Evolutionary conservation across 2,888 invertebrate genomes (phyloP).

Genomic region (Rhingia rostrata): DNA sequence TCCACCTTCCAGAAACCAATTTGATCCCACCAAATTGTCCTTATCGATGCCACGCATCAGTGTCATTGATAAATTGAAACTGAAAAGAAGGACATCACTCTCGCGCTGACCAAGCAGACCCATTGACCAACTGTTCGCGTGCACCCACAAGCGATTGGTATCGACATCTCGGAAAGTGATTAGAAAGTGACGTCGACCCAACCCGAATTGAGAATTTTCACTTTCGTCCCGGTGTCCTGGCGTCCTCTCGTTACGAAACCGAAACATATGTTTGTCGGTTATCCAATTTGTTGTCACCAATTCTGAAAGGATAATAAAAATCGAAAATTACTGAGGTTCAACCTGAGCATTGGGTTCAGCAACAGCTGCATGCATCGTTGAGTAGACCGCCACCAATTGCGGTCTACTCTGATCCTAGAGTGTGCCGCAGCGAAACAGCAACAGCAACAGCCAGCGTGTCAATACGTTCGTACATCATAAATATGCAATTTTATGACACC

Average conservation of each 20-base stretch:
- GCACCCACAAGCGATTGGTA: constrained; percentile 45
- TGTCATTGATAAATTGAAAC: constrained; percentile 52
- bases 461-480: constrained; percentile 71
- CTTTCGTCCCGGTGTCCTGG: constrained; percentile 48
- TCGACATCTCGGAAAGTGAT: constrained; percentile 56
- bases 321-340: constrained; percentile 64
- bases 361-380: constrained; percentile 64
- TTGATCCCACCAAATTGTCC: constrained; percentile 12
- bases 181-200: constrained; percentile 64
- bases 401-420: constrained; percentile 52
- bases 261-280: constrained; percentile 65
- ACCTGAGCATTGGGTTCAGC: constrained; percentile 33
- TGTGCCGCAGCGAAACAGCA: constrained; percentile 56
- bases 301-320: constrained; percentile 68
- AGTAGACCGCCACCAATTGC: constrained; percentile 44
- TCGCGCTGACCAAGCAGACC: constrained; percentile 18
- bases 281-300: constrained; percentile 69
- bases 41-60: constrained; percentile 37
- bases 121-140: constrained; percentile 43
- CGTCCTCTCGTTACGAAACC: constrained; percentile 31
- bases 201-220: constrained; percentile 46
- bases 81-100: constrained; percentile 21
- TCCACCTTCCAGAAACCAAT: constrained; percentile 16
- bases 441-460: constrained; percentile 45
- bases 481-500: constrained; percentile 67